Evolutionary conservation across 2,888 invertebrate genomes (phyloP).

Genomic region (Branchellion lobata): DNA sequence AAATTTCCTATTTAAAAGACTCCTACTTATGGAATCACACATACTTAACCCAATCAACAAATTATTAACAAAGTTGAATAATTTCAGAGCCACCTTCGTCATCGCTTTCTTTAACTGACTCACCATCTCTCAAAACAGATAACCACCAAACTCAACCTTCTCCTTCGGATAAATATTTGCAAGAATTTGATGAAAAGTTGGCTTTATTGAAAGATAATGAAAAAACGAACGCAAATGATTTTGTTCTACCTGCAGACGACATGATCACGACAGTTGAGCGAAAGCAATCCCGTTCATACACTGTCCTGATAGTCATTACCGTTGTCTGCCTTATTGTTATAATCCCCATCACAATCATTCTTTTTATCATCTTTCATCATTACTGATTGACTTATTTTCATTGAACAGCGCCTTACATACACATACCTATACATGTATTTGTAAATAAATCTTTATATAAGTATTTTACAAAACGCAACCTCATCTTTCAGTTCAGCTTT

Average conservation of each 20-base stretch:
- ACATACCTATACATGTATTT: too few species aligned
- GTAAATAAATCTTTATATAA: too few species aligned
- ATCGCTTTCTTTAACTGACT: neutral
- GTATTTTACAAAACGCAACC: too few species aligned
- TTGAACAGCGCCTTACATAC: too few species aligned
- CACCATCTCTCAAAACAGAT: slow-evolving; percentile 2
- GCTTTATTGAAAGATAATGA: neutral
- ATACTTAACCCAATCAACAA: too few species aligned
- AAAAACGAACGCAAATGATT: neutral
- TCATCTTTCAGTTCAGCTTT: too few species aligned
- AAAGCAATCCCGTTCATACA: neutral
- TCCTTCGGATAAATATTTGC: neutral
- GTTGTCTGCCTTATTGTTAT: neutral
- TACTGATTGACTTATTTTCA: neutral
- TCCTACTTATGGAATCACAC: too few species aligned
- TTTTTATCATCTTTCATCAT: neutral
- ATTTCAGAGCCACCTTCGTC: neutral
- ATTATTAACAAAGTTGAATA: too few species aligned
- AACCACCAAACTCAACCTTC: neutral
- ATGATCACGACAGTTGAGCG: neutral
- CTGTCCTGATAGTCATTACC: neutral
- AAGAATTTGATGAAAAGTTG: neutral
- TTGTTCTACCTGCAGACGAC: neutral
- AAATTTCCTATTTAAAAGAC: too few species aligned
- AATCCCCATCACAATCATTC: neutral